A percentile compares a stretch with the other conserved stretches of the same genome.
phyloP scores from a whole-genome alignment of 1,140 invertebrate genomes.

The Augochlora pura region DNA sequence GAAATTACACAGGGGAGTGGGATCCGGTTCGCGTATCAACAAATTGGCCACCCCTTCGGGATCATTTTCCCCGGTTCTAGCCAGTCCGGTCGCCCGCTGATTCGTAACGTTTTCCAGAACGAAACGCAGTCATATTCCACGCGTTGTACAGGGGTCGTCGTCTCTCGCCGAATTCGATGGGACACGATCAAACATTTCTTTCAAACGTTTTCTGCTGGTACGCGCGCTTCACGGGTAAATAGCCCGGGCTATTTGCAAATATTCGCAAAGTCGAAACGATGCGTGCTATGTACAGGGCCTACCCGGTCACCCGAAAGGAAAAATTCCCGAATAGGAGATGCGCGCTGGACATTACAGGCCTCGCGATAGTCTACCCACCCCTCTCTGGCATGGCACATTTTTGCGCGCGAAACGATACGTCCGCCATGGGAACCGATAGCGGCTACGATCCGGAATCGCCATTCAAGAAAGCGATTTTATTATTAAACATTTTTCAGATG shows the following conservation, averaged over 20 bases:
- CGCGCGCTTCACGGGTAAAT: slow-evolving; percentile 24
- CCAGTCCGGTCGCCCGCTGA: slow-evolving; percentile 14
- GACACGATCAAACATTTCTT: slow-evolving; percentile 39
- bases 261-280: slow-evolving; percentile 38
- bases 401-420: neutral
- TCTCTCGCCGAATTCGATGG: neutral
- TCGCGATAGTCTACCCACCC: neutral
- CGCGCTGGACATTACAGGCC: neutral
- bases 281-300: neutral
- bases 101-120: slow-evolving; percentile 34
- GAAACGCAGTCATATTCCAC: slow-evolving; percentile 38
- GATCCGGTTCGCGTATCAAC: neutral
- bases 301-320: neutral
- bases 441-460: too few relatives aligned
- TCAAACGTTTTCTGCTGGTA: slow-evolving; percentile 34
- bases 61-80: slow-evolving; percentile 19
- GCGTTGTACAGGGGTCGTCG: neutral
- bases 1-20: neutral
- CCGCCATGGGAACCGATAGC: neutral
- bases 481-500: too few relatives aligned
- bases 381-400: neutral
- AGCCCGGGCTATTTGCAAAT: slow-evolving; percentile 39
- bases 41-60: neutral
- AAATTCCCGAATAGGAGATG: neutral
- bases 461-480: too few relatives aligned